phyloP scores from a whole-genome alignment of 2,113 vertebrate genomes.

The Neolamprologus hecqui region DNA sequence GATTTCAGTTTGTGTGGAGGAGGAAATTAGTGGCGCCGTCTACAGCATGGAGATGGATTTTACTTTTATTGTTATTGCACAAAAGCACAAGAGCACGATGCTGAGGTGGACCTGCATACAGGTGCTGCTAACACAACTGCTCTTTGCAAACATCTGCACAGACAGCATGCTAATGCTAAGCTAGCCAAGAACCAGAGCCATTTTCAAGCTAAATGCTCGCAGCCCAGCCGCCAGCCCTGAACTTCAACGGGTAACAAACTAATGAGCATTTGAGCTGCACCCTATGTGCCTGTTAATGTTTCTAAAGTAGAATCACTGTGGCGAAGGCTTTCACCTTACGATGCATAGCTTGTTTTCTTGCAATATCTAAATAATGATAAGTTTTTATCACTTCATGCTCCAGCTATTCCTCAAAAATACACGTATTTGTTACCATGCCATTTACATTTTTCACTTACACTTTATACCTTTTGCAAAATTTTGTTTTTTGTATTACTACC shows the following conservation, averaged over 20 bases:
- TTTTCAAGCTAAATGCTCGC: rapidly evolving
- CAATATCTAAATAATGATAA: rapidly evolving
- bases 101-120: neutral
- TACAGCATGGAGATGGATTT: neutral
- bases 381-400: neutral
- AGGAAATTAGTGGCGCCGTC: no score
- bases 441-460: neutral
- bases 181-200: neutral
- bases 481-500: rapidly evolving
- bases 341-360: neutral
- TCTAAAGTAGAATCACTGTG: neutral
- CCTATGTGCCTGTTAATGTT: neutral
- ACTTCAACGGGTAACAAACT: rapidly evolving
- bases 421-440: neutral
- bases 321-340: rapidly evolving
- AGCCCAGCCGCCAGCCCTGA: neutral
- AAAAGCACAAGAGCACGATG: rapidly evolving
- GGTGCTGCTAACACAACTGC: neutral
- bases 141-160: neutral
- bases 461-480: neutral
- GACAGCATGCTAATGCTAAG: neutral
- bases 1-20: neutral
- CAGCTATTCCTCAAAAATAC: neutral
- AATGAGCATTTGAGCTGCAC: neutral
- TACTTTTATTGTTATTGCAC: neutral